phyloP scores from a whole-genome alignment of 2,888 invertebrate genomes.

The Brenthis daphne region DNA sequence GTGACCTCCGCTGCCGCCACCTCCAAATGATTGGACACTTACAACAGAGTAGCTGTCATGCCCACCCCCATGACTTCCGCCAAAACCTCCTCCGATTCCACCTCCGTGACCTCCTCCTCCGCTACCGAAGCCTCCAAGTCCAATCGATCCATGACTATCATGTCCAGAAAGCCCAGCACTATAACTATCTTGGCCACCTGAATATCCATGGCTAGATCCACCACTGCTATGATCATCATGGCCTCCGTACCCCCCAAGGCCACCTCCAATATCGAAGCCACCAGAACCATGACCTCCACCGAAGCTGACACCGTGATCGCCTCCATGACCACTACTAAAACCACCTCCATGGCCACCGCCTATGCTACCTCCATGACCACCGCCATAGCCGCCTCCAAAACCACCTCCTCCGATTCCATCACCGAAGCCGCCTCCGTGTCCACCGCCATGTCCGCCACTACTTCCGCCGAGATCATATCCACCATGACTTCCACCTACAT shows the following conservation, averaged over 20 bases:
- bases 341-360: conserved; percentile 33
- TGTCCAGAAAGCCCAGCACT: conserved; percentile 32
- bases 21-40: conserved; percentile 41
- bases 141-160: conserved; percentile 30
- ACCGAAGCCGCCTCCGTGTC: conserved; percentile 37
- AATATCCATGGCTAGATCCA: conserved; percentile 32
- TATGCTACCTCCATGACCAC: conserved; percentile 38
- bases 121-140: conserved; percentile 21
- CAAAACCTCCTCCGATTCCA: conserved; percentile 39
- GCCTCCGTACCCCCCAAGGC: conserved; percentile 39
- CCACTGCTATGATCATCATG: conserved; percentile 43
- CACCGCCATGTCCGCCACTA: conserved; percentile 30
- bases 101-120: conserved; percentile 35
- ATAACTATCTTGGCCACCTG: conserved; percentile 36
- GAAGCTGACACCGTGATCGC: conserved; percentile 28
- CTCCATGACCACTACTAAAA: conserved; percentile 36
- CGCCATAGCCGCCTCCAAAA: conserved; percentile 39
- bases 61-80: conserved; percentile 41
- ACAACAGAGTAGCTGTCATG: conserved; percentile 38
- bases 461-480: conserved; percentile 33
- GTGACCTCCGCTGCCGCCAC: conserved; percentile 43
- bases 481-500: conserved; percentile 45
- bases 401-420: conserved; percentile 41
- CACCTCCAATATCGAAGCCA: conserved; percentile 35
- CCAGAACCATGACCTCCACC: conserved; percentile 35